Evolutionary conservation across 2,797 vertebrate genomes (phyloP).

Genomic region (Acrossocheilus fasciatus): DNA sequence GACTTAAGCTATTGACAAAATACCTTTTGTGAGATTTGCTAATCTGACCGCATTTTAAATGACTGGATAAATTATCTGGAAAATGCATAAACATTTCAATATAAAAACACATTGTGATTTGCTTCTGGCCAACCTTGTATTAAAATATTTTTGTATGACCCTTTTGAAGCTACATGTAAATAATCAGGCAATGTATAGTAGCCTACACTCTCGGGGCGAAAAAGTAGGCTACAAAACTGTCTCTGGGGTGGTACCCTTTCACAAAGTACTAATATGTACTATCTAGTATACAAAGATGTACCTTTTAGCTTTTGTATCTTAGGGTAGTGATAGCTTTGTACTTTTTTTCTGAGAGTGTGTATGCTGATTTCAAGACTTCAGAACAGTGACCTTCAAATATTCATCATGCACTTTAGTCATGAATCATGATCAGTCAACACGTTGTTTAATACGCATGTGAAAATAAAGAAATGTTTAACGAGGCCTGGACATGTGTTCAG

Average conservation of each 20-base stretch:
- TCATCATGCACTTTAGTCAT: neutral
- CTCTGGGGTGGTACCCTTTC: too few species aligned
- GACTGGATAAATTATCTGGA: neutral
- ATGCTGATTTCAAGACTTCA: neutral
- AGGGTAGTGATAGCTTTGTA: too few species aligned
- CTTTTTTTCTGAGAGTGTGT: too few species aligned
- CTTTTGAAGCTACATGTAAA: neutral
- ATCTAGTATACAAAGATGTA: too few species aligned
- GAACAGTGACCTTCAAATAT: neutral
- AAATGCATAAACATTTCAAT: neutral
- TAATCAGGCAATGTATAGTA: neutral
- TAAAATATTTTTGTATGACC: neutral
- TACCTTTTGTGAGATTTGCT: too few species aligned
- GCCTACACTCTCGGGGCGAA: neutral
- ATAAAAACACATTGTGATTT: neutral
- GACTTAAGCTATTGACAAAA: too few species aligned
- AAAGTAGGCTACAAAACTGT: neutral
- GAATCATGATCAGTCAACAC: too few species aligned
- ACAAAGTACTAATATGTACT: too few species aligned
- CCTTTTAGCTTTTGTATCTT: too few species aligned
- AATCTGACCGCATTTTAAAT: too few species aligned
- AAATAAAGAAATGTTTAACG: neutral
- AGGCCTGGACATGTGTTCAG: neutral
- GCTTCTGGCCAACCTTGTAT: neutral
- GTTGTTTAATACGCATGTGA: neutral